Base-by-base conservation (phyloP, 1,140 invertebrate genomes). In the Nixonia krombeini region DNA sequence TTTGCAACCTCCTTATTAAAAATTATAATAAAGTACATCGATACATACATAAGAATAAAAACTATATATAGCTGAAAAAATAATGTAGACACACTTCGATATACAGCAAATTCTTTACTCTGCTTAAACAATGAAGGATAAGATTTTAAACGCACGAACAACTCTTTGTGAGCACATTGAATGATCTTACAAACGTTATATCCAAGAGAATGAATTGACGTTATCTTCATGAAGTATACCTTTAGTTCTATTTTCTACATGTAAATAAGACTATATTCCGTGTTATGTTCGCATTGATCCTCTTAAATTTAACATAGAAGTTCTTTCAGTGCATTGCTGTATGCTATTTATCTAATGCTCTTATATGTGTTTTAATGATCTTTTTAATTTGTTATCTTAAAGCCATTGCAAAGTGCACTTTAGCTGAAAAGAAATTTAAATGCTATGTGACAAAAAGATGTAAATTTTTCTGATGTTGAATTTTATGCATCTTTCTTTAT, bases 291-390 rank as follows among this genome's bases (percentile, higher is more conserved):
- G 50, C 58, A 59, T 45, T 10, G 63, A 71, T 49, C 57, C 76
- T 56, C 75, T 64, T 45, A 47, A 72, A 76, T 74, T 77, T 77
- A 74, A 77, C 71, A 62, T 57, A 17, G 35, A 74, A 57, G 49
- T 61, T 46, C 61, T 47, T n/a, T 12, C 21, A 3, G 21, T n/a
- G n/a, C n/a, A n/a, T n/a, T n/a, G n/a, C n/a, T n/a, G n/a, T n/a
- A n/a, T n/a, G n/a, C n/a, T n/a, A n/a, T n/a, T n/a, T n/a, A n/a
- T n/a, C n/a, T n/a, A n/a, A n/a, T n/a, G n/a, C n/a, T n/a, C n/a
- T n/a, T n/a, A n/a, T n/a, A n/a, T n/a, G 21, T 6, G 21, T 21
- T 6, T 21, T 21, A 2, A 2, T 21, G 6, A 21, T 3, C 21
- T 21, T 21, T 21, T 3, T 6, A 21, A 21, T 3, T 3, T 21